Base-by-base conservation (phyloP, 2,113 vertebrate species). In the Epinephelus moara region DNA sequence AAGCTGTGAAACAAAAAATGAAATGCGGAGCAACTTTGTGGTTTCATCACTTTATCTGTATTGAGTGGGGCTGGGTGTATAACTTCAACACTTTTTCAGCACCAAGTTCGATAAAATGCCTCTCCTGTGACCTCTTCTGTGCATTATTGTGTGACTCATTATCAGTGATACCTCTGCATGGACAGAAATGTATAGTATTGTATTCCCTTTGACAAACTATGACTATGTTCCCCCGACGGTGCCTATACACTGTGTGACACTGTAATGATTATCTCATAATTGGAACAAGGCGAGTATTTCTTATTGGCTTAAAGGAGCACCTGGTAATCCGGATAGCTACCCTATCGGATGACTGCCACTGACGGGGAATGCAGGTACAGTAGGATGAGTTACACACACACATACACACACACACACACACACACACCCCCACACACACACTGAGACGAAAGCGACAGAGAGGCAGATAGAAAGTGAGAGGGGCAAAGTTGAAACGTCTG, bases 401-500 rank as follows among this genome's bases (percentile, higher is more conserved):
- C 63, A 49, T 37, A 30, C 40, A 70, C 42, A 66, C 49, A 70
- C 75, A 17, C 71, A 67, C 59, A 60, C 52, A 70, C 37, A 23
- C 57, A 47, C 66, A 64, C 67, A n/a, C n/a, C n/a, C n/a, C n/a
- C 71, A 67, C 59, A 60, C 52, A 42, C 68, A 79, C 66, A 70
- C 78, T 60, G n/a, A 61, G 77, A 63, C 61, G 5, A 83, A 79
- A 56, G 57, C 69, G 60, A 76, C 75, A 80, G 55, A 92, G 82
- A 87, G 75, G 70, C 74, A 83, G 50, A 68, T 78, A 85, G 83
- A 93, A 91, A 90, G 89, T 90, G 93, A 93, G 89, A 88, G 87
- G 90, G 89, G 83, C 88, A 92, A 91, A 93, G 94, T 92, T 91
- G 90, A 92, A 93, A 91, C 85, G 91, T 93, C 91, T 93, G 90